Conservation (phyloP, 2,888 invertebrate species). For the Carpatolechia fugitivella region DNA sequence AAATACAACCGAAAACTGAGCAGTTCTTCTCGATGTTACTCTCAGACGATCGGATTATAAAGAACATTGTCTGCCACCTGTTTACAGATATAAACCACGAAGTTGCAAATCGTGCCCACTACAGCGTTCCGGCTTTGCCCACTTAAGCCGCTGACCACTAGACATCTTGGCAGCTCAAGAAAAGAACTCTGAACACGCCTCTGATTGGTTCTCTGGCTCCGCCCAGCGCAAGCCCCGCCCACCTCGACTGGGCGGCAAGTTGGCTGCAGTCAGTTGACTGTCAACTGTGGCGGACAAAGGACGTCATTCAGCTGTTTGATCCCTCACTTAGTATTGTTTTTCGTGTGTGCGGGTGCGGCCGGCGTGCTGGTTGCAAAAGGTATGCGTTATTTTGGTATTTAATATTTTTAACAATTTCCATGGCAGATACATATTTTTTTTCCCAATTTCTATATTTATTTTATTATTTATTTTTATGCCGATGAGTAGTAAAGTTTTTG, state of each 20-base stretch:
- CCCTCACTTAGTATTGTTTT: not conserved
- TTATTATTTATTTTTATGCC: too few relatives aligned
- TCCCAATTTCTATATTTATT: too few relatives aligned
- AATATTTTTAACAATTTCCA: too few relatives aligned
- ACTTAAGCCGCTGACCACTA: slow-evolving; percentile 54
- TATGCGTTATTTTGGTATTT: too few relatives aligned
- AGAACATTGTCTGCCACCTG: slow-evolving; percentile 3
- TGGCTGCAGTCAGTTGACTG: slow-evolving; percentile 43
- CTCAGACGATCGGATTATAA: too few relatives aligned
- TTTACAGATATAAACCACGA: not conserved
- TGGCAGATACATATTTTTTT: too few relatives aligned
- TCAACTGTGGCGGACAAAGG: slow-evolving; percentile 25
- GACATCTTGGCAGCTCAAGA: slow-evolving; percentile 51
- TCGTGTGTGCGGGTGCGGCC: not conserved
- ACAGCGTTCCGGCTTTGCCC: slow-evolving; percentile 29
- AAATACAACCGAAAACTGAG: too few relatives aligned
- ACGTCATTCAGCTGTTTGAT: not conserved
- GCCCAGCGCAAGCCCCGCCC: slow-evolving; percentile 66
- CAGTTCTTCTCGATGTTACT: too few relatives aligned
- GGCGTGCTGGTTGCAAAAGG: not conserved
- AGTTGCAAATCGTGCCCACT: not conserved
- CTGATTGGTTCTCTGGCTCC: slow-evolving; percentile 61
- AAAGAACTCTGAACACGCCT: slow-evolving; percentile 47
- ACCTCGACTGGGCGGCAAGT: slow-evolving; percentile 45
- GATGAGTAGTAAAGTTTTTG: too few relatives aligned